These are phyloP conservation scores for Zosterops hypoxanthus DNA, from an alignment of 2,113 vertebrate species.

Conservation along the genomic window DNA sequence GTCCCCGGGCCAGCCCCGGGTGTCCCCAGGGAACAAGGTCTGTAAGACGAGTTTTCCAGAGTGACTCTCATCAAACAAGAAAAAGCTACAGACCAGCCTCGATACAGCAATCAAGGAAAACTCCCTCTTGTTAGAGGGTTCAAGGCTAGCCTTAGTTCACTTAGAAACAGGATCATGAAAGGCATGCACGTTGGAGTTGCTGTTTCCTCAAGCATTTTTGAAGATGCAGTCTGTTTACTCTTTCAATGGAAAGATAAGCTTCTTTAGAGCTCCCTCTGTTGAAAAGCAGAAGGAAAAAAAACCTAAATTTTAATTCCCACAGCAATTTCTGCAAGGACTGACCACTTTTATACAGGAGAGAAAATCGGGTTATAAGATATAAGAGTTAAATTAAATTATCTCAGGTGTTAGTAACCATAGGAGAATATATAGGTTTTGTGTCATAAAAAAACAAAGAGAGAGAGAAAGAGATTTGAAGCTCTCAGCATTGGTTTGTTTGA, in stretches of 20 bases:
- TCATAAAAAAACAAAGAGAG: too few relatives aligned
- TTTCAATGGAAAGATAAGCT: neutral
- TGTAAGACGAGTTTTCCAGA: neutral
- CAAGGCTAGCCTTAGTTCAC: neutral
- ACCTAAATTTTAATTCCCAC: neutral
- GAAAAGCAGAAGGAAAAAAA: constrained; percentile 20
- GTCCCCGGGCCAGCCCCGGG: neutral
- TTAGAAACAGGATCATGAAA: neutral
- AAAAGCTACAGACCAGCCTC: neutral
- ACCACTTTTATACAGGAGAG: neutral
- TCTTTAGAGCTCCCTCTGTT: constrained; percentile 63
- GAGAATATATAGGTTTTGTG: neutral
- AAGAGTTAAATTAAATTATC: neutral
- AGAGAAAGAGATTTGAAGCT: neutral
- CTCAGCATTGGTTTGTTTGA: neutral
- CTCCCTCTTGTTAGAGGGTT: neutral
- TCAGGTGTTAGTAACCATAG: neutral
- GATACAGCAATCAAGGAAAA: neutral
- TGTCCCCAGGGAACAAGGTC: neutral
- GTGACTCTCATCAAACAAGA: neutral
- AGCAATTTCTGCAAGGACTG: neutral
- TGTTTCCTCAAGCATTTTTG: neutral
- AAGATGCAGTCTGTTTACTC: neutral
- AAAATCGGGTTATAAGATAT: neutral
- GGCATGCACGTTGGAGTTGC: neutral